A percentile compares a stretch with the other conserved stretches of the same genome.
Conservation (phyloP, 2,113 vertebrate genomes). For the Hassar affinis region DNA sequence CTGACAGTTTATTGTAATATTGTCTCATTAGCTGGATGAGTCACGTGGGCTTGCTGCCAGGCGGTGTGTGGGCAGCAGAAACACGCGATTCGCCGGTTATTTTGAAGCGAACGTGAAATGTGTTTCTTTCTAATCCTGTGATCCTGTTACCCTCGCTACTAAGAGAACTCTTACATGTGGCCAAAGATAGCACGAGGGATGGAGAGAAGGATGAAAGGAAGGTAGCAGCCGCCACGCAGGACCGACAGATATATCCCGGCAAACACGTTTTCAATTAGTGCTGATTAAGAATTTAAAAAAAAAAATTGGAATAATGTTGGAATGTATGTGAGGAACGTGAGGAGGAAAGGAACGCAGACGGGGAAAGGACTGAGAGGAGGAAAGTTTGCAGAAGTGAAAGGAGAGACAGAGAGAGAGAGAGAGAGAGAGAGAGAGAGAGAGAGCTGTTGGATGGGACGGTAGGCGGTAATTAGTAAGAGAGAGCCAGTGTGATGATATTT, state of each 20-base stretch:
- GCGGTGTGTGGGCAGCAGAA: conserved; percentile 31
- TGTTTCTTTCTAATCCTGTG: conserved; percentile 39
- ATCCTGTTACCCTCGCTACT: conserved; percentile 7
- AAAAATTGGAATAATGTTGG: not conserved
- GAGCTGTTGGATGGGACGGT: conserved; percentile 65
- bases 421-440: too few relatives aligned
- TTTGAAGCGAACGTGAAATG: conserved; percentile 24
- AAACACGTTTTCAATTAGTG: not conserved
- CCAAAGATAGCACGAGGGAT: not conserved
- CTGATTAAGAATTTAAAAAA: too few relatives aligned
- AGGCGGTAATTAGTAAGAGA: conserved; percentile 72
- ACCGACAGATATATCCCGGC: not conserved
- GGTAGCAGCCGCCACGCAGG: too few relatives aligned
- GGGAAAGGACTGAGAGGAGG: conserved; percentile 12
- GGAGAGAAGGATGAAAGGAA: not conserved
- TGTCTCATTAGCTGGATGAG: conserved; percentile 43
- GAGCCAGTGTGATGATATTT: conserved; percentile 72
- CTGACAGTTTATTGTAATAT: conserved; percentile 50
- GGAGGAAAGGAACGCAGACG: not conserved
- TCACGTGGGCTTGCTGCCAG: conserved; percentile 41
- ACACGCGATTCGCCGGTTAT: conserved; percentile 25
- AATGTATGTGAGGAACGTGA: not conserved
- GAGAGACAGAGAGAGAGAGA: too few relatives aligned
- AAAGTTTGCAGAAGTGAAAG: conserved; percentile 16
- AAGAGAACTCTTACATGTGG: not conserved